phyloP scores from a whole-genome alignment of 2,113 vertebrate genomes.

The Panthera uncia region DNA sequence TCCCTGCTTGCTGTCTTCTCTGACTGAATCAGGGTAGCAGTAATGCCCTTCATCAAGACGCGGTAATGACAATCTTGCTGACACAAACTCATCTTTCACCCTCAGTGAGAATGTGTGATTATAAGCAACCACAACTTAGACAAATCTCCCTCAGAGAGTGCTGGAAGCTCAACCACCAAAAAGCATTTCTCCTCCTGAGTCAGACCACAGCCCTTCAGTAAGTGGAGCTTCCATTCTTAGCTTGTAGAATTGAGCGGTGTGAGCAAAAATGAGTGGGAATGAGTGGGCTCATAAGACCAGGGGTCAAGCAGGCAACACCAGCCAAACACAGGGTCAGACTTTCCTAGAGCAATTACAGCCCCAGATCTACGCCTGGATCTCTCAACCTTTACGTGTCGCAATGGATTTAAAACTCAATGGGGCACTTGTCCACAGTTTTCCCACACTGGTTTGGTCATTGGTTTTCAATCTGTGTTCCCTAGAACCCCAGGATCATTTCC shows the following conservation, averaged over 20 bases:
- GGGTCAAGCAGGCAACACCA: not conserved
- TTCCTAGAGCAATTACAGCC: not conserved
- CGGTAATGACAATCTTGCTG: too few relatives aligned
- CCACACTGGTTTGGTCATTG: not conserved
- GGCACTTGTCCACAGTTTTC: not conserved
- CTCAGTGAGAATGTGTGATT: not conserved
- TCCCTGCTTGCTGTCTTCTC: not conserved
- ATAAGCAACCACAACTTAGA: not conserved
- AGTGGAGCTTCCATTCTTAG: not conserved
- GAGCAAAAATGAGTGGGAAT: not conserved
- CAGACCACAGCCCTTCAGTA: not conserved
- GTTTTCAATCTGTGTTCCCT: not conserved
- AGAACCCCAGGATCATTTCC: not conserved
- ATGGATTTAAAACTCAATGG: not conserved
- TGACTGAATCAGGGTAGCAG: not conserved
- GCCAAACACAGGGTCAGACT: not conserved
- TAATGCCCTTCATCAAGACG: rapidly evolving
- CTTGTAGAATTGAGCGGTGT: not conserved
- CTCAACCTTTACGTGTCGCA: not conserved
- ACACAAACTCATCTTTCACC: not conserved
- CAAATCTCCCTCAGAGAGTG: not conserved
- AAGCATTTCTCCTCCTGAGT: not conserved
- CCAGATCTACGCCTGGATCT: not conserved
- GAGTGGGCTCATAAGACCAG: not conserved
- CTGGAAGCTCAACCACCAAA: not conserved